Evolutionary conservation across 1,140 invertebrate species (phyloP).

Genomic region (Agraylea sexmaculata): DNA sequence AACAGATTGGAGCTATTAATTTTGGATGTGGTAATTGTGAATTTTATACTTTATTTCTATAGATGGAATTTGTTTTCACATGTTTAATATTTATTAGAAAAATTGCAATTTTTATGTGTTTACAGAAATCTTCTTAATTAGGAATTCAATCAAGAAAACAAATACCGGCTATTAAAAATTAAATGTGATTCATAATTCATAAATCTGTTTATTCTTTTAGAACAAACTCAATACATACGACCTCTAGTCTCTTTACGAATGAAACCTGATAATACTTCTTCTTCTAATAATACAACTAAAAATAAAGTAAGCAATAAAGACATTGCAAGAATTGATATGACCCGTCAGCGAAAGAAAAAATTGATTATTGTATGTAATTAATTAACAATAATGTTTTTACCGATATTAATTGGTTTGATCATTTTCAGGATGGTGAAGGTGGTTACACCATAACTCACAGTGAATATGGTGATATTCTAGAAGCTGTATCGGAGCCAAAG

Average conservation of each 20-base stretch:
- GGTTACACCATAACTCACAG: conserved; percentile 51
- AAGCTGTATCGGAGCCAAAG: conserved; percentile 27
- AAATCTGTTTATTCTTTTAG: conserved; percentile 22
- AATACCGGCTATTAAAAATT: conserved; percentile 1
- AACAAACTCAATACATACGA: conserved; percentile 29
- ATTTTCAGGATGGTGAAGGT: conserved; percentile 42
- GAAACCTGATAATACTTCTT: conserved; percentile 11
- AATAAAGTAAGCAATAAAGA: conserved; percentile 10
- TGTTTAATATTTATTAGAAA: conserved; percentile 5
- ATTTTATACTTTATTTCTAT: conserved; percentile 13
- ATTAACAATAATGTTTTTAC: conserved; percentile 5
- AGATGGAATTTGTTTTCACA: conserved; percentile 5
- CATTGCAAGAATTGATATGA: conserved; percentile 26
- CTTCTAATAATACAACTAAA: conserved; percentile 8
- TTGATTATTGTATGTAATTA: conserved; percentile 15
- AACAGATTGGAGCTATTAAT: conserved; percentile 53
- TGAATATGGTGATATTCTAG: conserved; percentile 39
- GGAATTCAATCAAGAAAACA: conserved; percentile 1
- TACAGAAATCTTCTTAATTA: conserved; percentile 3
- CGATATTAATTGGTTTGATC: not conserved
- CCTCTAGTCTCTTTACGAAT: conserved; percentile 26
- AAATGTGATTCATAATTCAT: too few species aligned
- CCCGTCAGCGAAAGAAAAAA: conserved; percentile 23
- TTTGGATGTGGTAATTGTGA: conserved; percentile 45
- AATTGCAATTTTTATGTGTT: not conserved